Evolutionary conservation across 1,140 invertebrate genomes (phyloP), one percentile per base, ranked within the genome.

Genomic region (Colletes gigas): DNA sequence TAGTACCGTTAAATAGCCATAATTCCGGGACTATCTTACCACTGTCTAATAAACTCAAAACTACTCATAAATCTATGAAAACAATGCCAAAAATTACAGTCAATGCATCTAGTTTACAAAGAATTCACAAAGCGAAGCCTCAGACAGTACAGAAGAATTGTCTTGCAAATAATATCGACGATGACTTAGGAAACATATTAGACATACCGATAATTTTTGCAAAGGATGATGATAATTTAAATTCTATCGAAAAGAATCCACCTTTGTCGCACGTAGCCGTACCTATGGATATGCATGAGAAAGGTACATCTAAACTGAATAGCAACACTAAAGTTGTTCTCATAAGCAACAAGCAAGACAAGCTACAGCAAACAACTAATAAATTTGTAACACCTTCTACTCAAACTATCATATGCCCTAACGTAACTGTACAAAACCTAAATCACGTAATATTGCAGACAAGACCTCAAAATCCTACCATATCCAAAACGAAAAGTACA

Each of bases 191-290:
- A 54, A 95, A 95, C 85, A 96, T 96, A 57, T 91, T 95, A 67
- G 95, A 96, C 82, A 94, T 96, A 84, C 95, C 95, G 7, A 96
- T 96, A 83, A 95, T 96, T 41, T 96, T 96, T 90, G 95, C 95
- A 4, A 95, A 96, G 81, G 95, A 95, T 80, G 95, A 95, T 67
- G 93, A 94, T 52, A 93, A 92, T 80, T 81, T 94, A n/a, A 88
- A 91, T 21, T 88, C 90, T 19, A 92, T 92, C 71, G 90, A 90
- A 47, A 91, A 87, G 59, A 65, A 83, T 19, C 78, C 88, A 21
- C 70, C 74, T 14, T 19, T 84, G 14, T 82, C 83, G n/a, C 88
- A 90, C n/a, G 70, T 83, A 63, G 83, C 81, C 19, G 62, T 72
- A 75, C 17, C 80, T 62, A 44, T 85, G 54, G 84, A 87, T 8